Percentiles rank a stretch among this genome's conserved stretches.
Evolutionary conservation across 1,140 invertebrate genomes (phyloP).

Genomic region (Medauroidea extradentata): DNA sequence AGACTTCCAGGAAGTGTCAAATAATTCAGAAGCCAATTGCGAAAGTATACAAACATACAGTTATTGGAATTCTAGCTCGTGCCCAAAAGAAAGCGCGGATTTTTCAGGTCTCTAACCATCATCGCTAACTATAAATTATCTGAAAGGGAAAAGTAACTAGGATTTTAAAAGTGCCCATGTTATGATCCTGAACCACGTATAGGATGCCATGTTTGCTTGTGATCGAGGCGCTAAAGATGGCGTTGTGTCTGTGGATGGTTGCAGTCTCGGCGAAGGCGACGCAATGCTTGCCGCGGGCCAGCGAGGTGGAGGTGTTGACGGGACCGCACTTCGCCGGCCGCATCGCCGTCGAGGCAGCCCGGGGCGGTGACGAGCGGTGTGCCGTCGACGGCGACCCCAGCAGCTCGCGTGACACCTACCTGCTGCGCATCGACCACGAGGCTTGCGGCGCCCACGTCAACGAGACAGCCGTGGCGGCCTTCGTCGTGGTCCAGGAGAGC

Average conservation of each 20-base stretch:
- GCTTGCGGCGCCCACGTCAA: constrained; percentile 71
- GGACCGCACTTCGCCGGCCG: constrained; percentile 70
- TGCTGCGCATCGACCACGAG: constrained; percentile 65
- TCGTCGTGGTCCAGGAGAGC: constrained; percentile 76
- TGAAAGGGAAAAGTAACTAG: no score
- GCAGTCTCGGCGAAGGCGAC: constrained; percentile 71
- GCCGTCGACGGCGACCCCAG: constrained; percentile 43
- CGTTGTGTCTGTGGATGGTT: no score
- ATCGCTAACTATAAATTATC: no score
- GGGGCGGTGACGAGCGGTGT: constrained; percentile 25
- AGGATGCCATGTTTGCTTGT: no score
- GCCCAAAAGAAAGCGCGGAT: no score
- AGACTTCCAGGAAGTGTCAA: no score
- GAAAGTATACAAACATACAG: no score
- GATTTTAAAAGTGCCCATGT: no score
- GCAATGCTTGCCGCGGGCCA: constrained; percentile 66
- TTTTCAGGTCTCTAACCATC: no score
- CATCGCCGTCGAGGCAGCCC: constrained; percentile 63
- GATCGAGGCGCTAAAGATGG: neutral
- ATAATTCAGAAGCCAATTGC: no score
- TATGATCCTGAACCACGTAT: no score
- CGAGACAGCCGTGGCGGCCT: constrained; percentile 67
- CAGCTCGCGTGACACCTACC: constrained; percentile 64
- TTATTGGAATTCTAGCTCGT: no score
- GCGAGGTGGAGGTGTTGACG: constrained; percentile 73